Conservation (phyloP, 2,888 invertebrate genomes). For the Xanthorhoe spadicearia region DNA sequence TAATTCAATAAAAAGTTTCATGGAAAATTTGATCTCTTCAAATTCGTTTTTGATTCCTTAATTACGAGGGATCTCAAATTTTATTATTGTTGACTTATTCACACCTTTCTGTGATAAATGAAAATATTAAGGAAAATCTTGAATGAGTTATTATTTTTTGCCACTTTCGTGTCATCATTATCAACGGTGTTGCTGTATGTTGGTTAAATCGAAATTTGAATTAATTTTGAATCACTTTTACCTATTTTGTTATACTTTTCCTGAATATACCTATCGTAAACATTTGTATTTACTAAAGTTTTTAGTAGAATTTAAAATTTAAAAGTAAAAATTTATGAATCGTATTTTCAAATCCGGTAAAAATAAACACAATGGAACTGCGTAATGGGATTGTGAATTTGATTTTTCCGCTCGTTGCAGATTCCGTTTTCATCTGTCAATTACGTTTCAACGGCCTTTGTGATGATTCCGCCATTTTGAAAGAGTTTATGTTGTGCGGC, state of each 20-base stretch:
- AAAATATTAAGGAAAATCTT: slow-evolving; percentile 8
- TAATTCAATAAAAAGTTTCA: slow-evolving; percentile 39
- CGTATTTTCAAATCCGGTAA: no score
- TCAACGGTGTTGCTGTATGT: no score
- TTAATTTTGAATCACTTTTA: no score
- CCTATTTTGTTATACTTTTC: no score
- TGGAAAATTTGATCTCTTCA: slow-evolving; percentile 27
- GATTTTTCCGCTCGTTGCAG: slow-evolving; percentile 13
- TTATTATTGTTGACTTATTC: slow-evolving; percentile 27
- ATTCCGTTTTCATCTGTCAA: slow-evolving; percentile 35
- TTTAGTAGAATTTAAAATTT: no score
- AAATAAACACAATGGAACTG: background rate
- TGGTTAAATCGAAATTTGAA: no score
- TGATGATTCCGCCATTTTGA: slow-evolving; percentile 28
- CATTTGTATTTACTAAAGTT: no score
- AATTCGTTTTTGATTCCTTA: slow-evolving; percentile 32
- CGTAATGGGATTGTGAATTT: background rate
- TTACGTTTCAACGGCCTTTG: slow-evolving; percentile 26
- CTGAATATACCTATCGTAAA: no score
- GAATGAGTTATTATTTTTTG: background rate
- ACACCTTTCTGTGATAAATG: slow-evolving; percentile 27
- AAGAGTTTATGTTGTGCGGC: slow-evolving; percentile 1
- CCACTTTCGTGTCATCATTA: no score
- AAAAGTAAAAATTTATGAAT: no score
- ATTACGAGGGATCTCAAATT: slow-evolving; percentile 28